These are phyloP conservation scores for Esox masquinongy DNA, from an alignment of 2,797 vertebrate genomes.

Conservation along the genomic window DNA sequence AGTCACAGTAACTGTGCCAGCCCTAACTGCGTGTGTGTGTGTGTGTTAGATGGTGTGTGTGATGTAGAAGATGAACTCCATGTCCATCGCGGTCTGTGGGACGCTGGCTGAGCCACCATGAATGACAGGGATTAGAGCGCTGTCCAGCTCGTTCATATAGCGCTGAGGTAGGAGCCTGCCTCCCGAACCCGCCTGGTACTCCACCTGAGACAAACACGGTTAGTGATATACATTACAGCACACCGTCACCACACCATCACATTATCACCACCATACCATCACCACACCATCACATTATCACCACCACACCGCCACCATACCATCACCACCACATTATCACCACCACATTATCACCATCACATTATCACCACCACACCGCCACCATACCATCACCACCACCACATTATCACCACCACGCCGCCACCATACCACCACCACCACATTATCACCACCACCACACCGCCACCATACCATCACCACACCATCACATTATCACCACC, in stretches of 20 bases:
- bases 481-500: no score
- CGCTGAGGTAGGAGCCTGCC: conserved; percentile 85
- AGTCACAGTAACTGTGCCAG: no score
- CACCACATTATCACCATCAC: no score
- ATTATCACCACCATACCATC: no score
- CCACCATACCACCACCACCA: neutral
- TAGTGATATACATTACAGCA: neutral
- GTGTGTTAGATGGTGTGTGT: conserved; percentile 71
- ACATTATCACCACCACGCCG: neutral
- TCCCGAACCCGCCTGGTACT: conserved; percentile 89
- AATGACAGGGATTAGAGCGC: conserved; percentile 91
- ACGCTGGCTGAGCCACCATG: conserved; percentile 81
- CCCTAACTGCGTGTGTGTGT: neutral
- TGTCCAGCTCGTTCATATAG: conserved; percentile 92
- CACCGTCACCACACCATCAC: neutral
- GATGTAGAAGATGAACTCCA: conserved; percentile 93
- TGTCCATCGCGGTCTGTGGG: conserved; percentile 81
- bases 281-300: no score
- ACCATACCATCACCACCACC: no score
- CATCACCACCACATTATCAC: no score
- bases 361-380: no score
- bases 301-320: no score
- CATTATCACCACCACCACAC: no score
- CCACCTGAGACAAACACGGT: conserved; percentile 77
- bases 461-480: no score